Evolutionary conservation across 1,140 invertebrate genomes (phyloP).

Genomic region (Thaumatotibia leucotreta): DNA sequence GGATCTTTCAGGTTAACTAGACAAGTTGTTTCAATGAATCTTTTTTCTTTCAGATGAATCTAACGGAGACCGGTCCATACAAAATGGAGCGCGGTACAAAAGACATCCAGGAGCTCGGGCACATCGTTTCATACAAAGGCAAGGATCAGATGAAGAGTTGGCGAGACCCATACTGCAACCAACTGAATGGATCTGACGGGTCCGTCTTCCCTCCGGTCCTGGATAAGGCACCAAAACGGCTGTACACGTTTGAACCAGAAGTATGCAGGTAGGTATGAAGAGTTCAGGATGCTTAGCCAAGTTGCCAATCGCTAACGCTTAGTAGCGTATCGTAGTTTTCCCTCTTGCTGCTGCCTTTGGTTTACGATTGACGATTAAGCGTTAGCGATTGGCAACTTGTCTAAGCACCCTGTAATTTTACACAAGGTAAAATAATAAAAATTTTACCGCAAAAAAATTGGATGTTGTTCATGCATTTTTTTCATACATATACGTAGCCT

Average conservation of each 20-base stretch:
- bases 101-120: constrained; percentile 68
- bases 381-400: no score
- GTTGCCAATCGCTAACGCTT: background rate
- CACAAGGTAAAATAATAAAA: no score
- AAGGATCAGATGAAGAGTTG: constrained; percentile 52
- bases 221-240: constrained; percentile 46
- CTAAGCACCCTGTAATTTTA: no score
- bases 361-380: no score
- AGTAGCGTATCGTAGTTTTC: no score
- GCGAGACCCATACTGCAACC: constrained; percentile 73
- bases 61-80: constrained; percentile 73
- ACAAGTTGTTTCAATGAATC: no score
- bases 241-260: constrained; percentile 78
- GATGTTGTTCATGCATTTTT: no score
- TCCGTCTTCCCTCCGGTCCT: constrained; percentile 78
- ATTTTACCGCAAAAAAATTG: no score
- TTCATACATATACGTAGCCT: no score
- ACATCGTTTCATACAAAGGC: constrained; percentile 76
- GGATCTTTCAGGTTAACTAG: no score
- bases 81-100: constrained; percentile 74
- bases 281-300: no score
- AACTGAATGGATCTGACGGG: constrained; percentile 78
- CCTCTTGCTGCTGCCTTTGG: no score
- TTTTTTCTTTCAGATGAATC: constrained; percentile 73
- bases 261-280: constrained; percentile 75